Percentiles rank a stretch among this genome's conserved stretches.
Evolutionary conservation across 2,797 vertebrate species (phyloP).

Genomic region (Acropternis orthonyx): DNA sequence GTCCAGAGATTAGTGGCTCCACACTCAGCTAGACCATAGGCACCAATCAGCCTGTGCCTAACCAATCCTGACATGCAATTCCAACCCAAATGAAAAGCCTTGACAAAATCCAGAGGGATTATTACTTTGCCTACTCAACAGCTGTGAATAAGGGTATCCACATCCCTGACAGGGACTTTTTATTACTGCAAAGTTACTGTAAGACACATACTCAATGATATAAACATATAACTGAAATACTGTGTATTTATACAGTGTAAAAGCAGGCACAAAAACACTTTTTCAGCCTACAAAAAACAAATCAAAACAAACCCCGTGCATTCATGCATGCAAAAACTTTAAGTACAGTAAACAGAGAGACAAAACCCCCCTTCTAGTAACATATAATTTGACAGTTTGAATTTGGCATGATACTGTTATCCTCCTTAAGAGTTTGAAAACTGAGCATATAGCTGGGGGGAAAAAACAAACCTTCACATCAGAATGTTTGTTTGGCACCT

Average conservation of each 20-base stretch:
- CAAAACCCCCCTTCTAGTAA: neutral
- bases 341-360: neutral
- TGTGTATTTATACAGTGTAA: neutral
- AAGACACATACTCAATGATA: neutral
- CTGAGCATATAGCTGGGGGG: neutral
- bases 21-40: accelerated
- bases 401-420: neutral
- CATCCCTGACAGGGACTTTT: neutral
- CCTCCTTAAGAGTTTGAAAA: neutral
- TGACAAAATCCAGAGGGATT: neutral
- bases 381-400: neutral
- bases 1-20: neutral
- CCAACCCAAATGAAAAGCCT: neutral
- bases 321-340: neutral
- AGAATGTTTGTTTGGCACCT: neutral
- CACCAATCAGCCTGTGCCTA: neutral
- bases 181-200: neutral
- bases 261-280: neutral
- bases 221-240: neutral
- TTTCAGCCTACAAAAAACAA: neutral
- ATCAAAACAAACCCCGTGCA: neutral
- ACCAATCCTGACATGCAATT: neutral
- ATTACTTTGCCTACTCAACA: neutral
- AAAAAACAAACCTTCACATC: neutral
- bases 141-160: neutral